Evolutionary conservation across 2,797 vertebrate genomes (phyloP), one percentile per base, ranked within the genome.

Genomic region (Dermochelys coriacea): DNA sequence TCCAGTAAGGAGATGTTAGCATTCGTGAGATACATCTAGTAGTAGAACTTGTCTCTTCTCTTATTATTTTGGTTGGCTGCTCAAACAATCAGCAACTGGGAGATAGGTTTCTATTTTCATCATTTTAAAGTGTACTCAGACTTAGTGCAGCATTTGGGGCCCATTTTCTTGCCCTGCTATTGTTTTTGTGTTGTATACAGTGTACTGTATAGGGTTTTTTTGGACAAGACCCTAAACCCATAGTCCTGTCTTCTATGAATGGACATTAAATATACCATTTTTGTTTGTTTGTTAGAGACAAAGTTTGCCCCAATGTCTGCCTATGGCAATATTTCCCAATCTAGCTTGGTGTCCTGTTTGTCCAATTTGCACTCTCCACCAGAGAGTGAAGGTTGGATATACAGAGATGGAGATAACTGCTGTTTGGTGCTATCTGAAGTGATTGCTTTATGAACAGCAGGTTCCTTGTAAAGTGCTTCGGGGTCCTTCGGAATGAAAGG

Each of bases 401-500:
- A 82, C 6, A 88, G 15, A 82, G 52, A 14, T 75, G 94, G 31
- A 91, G 77, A 61, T 21, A 50, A 6, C 23, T 84, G 41, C 14
- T 64, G 57, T 19, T 8, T 23, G 52, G 3, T 34, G n/a, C 93
- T 47, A 23, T 61, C 45, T 57, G 55, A 18, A 4, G 8, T 6
- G 91, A 85, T 77, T 90, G 1, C 19, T 94, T 6, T 47, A 45
- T 21, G 21, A 75, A 25, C 45, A 75, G 41, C 41, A 29, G 29
- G 54, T 57, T 90, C 23, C 25, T 93, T 64, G 21, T 54, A 64
- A 11, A 86, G 3, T 6, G 3, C 18, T 85, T 34, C 19, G 61
- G 79, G 34, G 85, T 80, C 91, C 87, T 93, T 95, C 55, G 61
- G 15, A 27, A 6, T 29, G 37, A 81, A 78, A 93, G 6, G 14